Conservation (phyloP, 1,140 invertebrate genomes). For the Tetragonula clypearis region DNA sequence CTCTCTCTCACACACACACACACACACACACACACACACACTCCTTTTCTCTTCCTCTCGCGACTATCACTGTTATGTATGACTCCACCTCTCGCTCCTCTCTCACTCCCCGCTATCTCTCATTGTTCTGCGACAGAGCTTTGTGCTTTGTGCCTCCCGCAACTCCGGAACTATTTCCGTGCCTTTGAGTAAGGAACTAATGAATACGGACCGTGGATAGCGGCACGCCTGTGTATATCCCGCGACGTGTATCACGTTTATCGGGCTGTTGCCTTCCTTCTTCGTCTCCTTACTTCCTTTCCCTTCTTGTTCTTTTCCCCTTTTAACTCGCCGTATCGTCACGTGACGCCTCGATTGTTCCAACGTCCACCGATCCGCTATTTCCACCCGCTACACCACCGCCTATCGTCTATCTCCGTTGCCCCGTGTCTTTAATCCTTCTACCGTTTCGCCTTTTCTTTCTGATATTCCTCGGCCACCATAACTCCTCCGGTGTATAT, state of each 20-base stretch:
- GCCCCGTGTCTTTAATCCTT: constrained; percentile 17
- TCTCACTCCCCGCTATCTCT: constrained; percentile 66
- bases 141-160: constrained; percentile 80
- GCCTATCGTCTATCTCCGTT: constrained; percentile 13
- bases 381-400: background rate
- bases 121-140: constrained; percentile 81
- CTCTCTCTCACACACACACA: constrained; percentile 17
- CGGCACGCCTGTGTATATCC: constrained; percentile 61
- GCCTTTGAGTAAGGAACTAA: constrained; percentile 82
- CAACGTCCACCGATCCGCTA: constrained; percentile 8
- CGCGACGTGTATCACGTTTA: constrained; percentile 63
- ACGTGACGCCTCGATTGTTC: constrained; percentile 36
- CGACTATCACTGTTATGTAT: constrained; percentile 52
- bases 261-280: constrained; percentile 56
- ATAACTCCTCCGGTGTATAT: background rate
- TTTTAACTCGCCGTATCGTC: constrained; percentile 37
- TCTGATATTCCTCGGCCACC: background rate
- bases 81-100: constrained; percentile 48
- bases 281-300: constrained; percentile 47
- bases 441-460: background rate
- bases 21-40: too few relatives aligned
- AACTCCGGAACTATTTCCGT: constrained; percentile 80
- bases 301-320: constrained; percentile 31
- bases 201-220: constrained; percentile 76
- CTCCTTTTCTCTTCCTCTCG: constrained; percentile 65